Evolutionary conservation across 1,140 invertebrate genomes (phyloP).

Genomic region (Pararge aegeria): DNA sequence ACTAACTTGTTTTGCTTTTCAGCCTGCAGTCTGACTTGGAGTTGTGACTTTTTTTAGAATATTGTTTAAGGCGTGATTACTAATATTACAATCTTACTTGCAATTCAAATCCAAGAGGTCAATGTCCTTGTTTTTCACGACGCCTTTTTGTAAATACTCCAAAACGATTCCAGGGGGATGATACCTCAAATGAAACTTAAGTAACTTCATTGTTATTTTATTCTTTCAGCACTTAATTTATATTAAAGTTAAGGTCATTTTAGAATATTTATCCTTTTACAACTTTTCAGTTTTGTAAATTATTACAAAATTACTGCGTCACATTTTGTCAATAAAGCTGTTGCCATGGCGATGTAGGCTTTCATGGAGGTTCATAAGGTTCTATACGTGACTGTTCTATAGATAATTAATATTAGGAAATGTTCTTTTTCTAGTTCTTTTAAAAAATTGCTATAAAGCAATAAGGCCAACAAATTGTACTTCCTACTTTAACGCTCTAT

Average conservation of each 20-base stretch:
- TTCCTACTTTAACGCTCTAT: too few species aligned
- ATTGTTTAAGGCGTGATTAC: too few species aligned
- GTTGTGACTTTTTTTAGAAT: too few species aligned
- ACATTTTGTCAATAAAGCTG: constrained; percentile 63
- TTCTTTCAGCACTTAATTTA: constrained; percentile 1
- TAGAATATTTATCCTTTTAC: constrained; percentile 19
- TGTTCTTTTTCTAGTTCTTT: too few species aligned
- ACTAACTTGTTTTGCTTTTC: too few species aligned
- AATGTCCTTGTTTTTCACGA: constrained; percentile 82
- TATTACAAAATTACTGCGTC: constrained; percentile 42
- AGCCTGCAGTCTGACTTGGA: too few species aligned
- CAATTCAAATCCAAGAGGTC: constrained; percentile 82
- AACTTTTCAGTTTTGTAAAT: constrained; percentile 26
- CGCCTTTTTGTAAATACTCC: constrained; percentile 81
- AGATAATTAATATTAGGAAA: too few species aligned
- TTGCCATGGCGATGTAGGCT: constrained; percentile 41
- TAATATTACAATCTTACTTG: constrained; percentile 67
- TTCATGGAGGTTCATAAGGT: neutral
- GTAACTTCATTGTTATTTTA: constrained; percentile 79
- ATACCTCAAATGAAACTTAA: constrained; percentile 84
- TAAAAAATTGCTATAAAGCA: too few species aligned
- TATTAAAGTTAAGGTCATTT: constrained; percentile 4
- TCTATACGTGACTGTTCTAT: neutral
- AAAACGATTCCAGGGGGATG: constrained; percentile 84
- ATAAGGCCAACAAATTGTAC: too few species aligned